A percentile compares a stretch with the other conserved stretches of the same genome.
Evolutionary conservation across 2,797 vertebrate species (phyloP).

Genomic region (Aeoliscus strigatus): DNA sequence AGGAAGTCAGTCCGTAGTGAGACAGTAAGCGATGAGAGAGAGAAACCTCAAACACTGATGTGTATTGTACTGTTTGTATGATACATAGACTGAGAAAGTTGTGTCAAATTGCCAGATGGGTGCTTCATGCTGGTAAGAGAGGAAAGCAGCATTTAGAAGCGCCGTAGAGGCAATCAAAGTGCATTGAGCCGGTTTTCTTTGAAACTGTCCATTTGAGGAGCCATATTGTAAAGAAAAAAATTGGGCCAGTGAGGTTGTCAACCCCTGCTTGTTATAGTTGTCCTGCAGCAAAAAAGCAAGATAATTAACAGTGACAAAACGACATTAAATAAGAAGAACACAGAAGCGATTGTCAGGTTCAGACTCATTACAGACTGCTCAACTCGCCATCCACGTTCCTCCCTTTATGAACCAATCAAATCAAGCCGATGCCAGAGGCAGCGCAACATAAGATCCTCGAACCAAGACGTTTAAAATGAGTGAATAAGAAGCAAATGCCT

Average conservation of each 20-base stretch:
- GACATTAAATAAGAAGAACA: constrained; percentile 52
- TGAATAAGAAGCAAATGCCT: constrained; percentile 32
- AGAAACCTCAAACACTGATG: constrained; percentile 4
- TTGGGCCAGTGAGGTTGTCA: constrained; percentile 46
- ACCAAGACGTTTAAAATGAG: constrained; percentile 37
- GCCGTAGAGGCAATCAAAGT: constrained; percentile 48
- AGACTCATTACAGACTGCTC: constrained; percentile 21
- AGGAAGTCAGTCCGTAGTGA: constrained; percentile 1
- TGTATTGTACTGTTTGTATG: constrained; percentile 5
- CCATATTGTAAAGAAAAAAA: constrained; percentile 25
- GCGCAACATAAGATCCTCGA: constrained; percentile 18
- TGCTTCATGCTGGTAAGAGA: constrained; percentile 11
- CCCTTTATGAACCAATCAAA: constrained; percentile 37
- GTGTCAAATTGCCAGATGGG: too few relatives aligned
- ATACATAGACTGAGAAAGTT: too few relatives aligned
- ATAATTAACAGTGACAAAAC: constrained; percentile 73
- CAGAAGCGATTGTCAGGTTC: constrained; percentile 45
- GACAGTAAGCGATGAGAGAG: constrained; percentile 1
- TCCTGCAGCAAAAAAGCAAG: constrained; percentile 38
- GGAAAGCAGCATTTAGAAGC: constrained; percentile 31
- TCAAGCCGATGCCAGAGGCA: constrained; percentile 34
- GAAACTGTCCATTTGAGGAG: constrained; percentile 60
- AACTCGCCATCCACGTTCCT: constrained; percentile 13
- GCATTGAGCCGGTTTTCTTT: constrained; percentile 58
- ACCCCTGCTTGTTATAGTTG: constrained; percentile 29